phyloP scores from a whole-genome alignment of 1,140 invertebrate genomes.

The Pseudachorutes palmiensis region DNA sequence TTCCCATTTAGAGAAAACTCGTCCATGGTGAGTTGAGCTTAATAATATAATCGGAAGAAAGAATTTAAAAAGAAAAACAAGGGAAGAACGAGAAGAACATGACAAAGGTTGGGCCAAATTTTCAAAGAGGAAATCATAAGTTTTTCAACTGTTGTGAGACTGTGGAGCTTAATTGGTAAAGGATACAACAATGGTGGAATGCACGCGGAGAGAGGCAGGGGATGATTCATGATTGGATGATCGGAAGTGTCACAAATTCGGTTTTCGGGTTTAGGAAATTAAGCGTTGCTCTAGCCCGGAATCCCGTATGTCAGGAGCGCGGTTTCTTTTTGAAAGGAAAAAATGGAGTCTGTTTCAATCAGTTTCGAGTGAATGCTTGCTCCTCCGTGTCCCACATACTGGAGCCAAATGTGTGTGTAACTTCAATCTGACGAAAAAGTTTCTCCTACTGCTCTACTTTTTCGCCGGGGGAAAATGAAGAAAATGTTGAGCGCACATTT shows the following conservation, averaged over 20 bases:
- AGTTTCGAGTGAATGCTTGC: no score
- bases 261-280: not conserved
- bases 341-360: not conserved
- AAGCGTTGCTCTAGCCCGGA: not conserved
- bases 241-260: not conserved
- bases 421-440: not conserved
- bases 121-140: not conserved
- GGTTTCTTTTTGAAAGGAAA: no score
- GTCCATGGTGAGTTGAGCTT: not conserved
- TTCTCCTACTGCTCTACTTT: not conserved
- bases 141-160: no score
- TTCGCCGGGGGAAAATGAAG: no score
- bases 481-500: no score
- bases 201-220: not conserved
- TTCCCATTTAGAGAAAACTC: not conserved
- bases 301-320: no score
- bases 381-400: not conserved
- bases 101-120: not conserved
- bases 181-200: no score
- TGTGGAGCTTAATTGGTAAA: not conserved
- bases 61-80: not conserved
- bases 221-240: not conserved
- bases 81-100: no score
- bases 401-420: not conserved
- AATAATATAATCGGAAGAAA: not conserved